Conservation (phyloP, 2,113 vertebrate genomes). For the Chitala chitala region DNA sequence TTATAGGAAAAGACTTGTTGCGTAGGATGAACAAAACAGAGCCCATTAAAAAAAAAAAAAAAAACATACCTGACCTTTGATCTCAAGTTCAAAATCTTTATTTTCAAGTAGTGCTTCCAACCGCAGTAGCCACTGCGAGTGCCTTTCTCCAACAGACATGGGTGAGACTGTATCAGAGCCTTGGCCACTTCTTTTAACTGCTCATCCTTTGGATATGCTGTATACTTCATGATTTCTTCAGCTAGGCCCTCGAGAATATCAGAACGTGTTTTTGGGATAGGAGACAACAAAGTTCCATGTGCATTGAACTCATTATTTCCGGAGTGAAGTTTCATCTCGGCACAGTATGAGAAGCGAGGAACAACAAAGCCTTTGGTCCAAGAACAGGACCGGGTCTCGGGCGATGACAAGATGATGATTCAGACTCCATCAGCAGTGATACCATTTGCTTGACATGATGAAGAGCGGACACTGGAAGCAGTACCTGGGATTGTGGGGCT, state of each 20-base stretch:
- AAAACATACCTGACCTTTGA: no score
- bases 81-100: constrained; percentile 31
- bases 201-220: neutral
- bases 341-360: constrained; percentile 11
- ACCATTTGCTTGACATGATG: neutral
- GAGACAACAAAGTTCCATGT: constrained; percentile 12
- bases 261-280: neutral
- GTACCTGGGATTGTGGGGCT: constrained; percentile 7
- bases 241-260: constrained; percentile 18
- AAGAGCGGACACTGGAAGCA: neutral
- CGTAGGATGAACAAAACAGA: no score
- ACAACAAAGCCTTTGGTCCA: constrained; percentile 15
- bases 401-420: constrained; percentile 3
- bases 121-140: constrained; percentile 23
- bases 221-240: constrained; percentile 20
- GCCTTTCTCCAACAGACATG: constrained; percentile 28
- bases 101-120: constrained; percentile 32
- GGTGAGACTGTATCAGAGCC: constrained; percentile 22
- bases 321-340: constrained; percentile 18
- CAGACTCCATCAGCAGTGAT: neutral
- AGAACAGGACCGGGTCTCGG: constrained; percentile 10
- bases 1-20: no score
- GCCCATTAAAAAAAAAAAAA: no score
- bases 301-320: constrained; percentile 11
- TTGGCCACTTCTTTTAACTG: constrained; percentile 12